Evolutionary conservation across 1,140 invertebrate species (phyloP).

Genomic region (Oncopeltus fasciatus): DNA sequence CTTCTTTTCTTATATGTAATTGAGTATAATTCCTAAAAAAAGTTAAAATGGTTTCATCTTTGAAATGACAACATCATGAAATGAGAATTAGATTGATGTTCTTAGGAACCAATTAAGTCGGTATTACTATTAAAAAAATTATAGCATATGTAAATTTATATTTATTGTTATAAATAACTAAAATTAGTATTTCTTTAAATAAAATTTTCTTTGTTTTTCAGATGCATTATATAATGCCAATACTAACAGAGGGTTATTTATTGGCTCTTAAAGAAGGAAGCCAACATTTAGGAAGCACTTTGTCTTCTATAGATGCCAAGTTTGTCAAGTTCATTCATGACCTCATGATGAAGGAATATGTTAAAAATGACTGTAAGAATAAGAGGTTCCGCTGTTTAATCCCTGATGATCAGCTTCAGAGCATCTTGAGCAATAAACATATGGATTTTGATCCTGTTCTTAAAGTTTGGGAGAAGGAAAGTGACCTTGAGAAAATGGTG

Average conservation of each 20-base stretch:
- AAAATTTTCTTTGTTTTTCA: conserved; percentile 4
- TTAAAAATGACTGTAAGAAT: conserved; percentile 16
- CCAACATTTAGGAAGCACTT: neutral
- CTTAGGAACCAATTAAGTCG: no score
- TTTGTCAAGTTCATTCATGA: conserved; percentile 16
- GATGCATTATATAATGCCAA: conserved; percentile 19
- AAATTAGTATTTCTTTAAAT: neutral
- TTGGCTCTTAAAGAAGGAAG: neutral
- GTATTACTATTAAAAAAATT: no score
- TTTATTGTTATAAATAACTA: no score
- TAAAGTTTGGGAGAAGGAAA: conserved; percentile 9
- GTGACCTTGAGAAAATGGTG: conserved; percentile 5
- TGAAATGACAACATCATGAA: no score
- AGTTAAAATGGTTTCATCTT: no score
- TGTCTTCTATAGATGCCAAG: conserved; percentile 10
- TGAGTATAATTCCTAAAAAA: no score
- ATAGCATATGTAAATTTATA: no score
- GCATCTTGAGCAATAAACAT: conserved; percentile 7
- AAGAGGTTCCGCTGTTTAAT: conserved; percentile 19
- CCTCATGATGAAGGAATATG: conserved; percentile 19
- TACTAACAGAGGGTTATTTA: conserved; percentile 18
- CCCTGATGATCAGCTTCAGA: conserved; percentile 22
- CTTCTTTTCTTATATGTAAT: no score
- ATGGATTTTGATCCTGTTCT: conserved; percentile 11
- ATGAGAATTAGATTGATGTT: no score